Evolutionary conservation across 2,797 vertebrate species (phyloP), one percentile per base, ranked within the genome.

Genomic region (Tenualosa thibaudeaui): DNA sequence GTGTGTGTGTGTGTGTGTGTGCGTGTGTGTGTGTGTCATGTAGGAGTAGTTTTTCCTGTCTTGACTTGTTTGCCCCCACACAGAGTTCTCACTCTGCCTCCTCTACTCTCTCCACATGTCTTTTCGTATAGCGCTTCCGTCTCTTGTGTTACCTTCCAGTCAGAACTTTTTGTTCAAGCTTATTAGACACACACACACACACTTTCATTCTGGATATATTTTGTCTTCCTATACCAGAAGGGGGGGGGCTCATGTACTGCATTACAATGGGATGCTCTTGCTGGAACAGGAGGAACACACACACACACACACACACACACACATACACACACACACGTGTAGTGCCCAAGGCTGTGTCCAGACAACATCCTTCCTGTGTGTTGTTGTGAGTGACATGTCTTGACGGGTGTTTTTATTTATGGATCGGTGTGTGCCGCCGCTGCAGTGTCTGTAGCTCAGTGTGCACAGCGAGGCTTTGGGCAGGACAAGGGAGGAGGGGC

Each of bases 391-490:
- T 89, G 90, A 88, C 91, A 90, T 89, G 87, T 89, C 91, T 92
- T 92, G 93, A 93, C 93, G 92, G 91, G 86, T 90, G 89, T 87
- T 90, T 91, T 91, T 89, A 92, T 93, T 92, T 93, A 91, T 93
- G 88, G 82, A 85, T 84, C 43, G 43, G 12, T 15, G 26, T 17
- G 13, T 37, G 68, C 68, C 6, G 62, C 7, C 31, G 58, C 58
- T 24, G 22, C 46, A 4, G 46, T 51, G 7, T 9, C 50, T 51
- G 50, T 51, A 6, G 50, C 50, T 51, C 50, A 9, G 50, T 24
- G 58, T 24, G 58, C 46, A 3, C 46, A 3, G 46, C 1, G n/a
- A n/a, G 58, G 62, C 62, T 68, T 0, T 26, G 62, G 62, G 24
- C 31, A 31, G 65, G 50, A 51, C 50, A 51, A 51, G 50, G 31